Conservation (phyloP, 1,140 invertebrate species). For the Drosophila varians region DNA sequence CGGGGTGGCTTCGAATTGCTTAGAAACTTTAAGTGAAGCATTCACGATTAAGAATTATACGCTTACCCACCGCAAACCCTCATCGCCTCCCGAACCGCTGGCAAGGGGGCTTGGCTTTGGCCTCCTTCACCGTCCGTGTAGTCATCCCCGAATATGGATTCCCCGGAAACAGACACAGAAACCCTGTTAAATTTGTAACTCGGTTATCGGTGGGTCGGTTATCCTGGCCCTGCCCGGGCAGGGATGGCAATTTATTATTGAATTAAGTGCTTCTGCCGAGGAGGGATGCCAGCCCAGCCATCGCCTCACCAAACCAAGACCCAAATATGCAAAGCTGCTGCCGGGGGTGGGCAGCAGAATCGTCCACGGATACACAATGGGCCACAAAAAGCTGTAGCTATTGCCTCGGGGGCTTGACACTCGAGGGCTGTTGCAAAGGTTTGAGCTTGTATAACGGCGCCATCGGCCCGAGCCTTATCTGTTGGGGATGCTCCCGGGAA, state of each 20-base stretch:
- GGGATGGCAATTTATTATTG: conserved; percentile 77
- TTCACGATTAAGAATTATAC: conserved; percentile 83
- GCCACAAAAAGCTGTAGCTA: conserved; percentile 33
- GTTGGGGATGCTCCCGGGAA: conserved; percentile 16
- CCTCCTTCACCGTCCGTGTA: background rate
- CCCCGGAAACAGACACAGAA: conserved; percentile 3
- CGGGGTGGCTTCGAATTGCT: conserved; percentile 25
- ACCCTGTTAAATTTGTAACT: conserved; percentile 52
- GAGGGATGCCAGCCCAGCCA: conserved; percentile 45
- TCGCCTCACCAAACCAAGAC: too few relatives aligned
- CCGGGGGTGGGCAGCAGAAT: conserved; percentile 5
- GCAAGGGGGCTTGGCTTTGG: conserved; percentile 37
- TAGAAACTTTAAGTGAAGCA: conserved; percentile 66
- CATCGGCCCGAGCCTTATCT: conserved; percentile 63
- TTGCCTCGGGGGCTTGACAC: conserved; percentile 58
- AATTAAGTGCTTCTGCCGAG: conserved; percentile 68
- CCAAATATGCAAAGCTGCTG: conserved; percentile 75
- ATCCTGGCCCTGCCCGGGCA: conserved; percentile 40
- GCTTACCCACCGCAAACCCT: conserved; percentile 81
- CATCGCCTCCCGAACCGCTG: conserved; percentile 45
- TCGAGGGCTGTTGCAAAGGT: conserved; percentile 54
- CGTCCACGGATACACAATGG: conserved; percentile 23
- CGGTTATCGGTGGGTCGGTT: conserved; percentile 60
- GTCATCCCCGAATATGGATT: background rate
- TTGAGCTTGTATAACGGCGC: conserved; percentile 75